Base-by-base conservation (phyloP, 2,888 invertebrate species). In the Adela reaumurella region DNA sequence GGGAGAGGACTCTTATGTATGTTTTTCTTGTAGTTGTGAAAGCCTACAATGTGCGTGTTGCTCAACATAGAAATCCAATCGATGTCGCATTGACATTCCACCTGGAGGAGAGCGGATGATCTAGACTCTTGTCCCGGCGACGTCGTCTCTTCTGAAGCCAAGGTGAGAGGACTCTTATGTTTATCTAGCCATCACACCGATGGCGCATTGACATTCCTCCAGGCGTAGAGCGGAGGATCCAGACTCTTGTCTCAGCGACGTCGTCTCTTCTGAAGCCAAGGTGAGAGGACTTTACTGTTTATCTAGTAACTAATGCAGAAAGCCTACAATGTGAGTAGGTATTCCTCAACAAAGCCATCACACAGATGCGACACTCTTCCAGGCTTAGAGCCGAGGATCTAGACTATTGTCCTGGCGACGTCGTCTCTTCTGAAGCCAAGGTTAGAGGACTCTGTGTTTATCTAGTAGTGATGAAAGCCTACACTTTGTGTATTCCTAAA, bases 401-500 rank as follows among this genome's bases (percentile, higher is more conserved):
- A n/a, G n/a, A n/a, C n/a, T n/a, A n/a, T n/a, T n/a, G n/a, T n/a
- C n/a, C n/a, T n/a, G n/a, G n/a, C n/a, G n/a, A n/a, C n/a, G n/a
- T n/a, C n/a, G n/a, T n/a, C n/a, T n/a, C n/a, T n/a, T n/a, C n/a
- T n/a, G n/a, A n/a, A n/a, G n/a, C n/a, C n/a, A n/a, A n/a, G n/a
- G n/a, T n/a, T n/a, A n/a, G n/a, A n/a, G n/a, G n/a, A n/a, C n/a
- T n/a, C n/a, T n/a, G n/a, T n/a, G n/a, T n/a, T n/a, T n/a, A n/a
- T n/a, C n/a, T n/a, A n/a, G n/a, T n/a, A 10, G 81, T 89, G 41
- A 81, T 87, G 48, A 88, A 88, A 60, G 89, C 89, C 17, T 89
- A 89, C 62, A 86, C 89, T 89, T 88, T 77, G 89, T 8, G 85
- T 88, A 3, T 86, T 86, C 53, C 78, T 89, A 14, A 88, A 88